phyloP scores from a whole-genome alignment of 1,140 invertebrate genomes.

The Drosophila sucinea region DNA sequence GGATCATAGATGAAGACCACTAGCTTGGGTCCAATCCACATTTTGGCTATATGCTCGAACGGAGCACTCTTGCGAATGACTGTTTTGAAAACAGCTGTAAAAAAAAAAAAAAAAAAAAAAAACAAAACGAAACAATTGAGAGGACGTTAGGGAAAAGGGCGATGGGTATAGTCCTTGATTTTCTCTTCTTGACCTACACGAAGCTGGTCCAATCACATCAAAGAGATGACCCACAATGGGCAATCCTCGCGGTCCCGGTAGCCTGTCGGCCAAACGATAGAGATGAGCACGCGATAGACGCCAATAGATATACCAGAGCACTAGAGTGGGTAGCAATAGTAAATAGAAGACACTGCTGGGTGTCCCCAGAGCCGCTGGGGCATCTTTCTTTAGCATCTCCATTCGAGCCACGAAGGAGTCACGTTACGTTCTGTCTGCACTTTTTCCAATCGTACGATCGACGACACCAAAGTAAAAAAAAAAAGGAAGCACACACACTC shows the following conservation, averaged over 20 bases:
- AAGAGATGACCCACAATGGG: conserved; percentile 89
- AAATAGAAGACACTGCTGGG: conserved; percentile 87
- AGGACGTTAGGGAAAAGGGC: background rate
- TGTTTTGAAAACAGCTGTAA: conserved; percentile 87
- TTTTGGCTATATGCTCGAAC: conserved; percentile 86
- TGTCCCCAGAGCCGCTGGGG: conserved; percentile 78
- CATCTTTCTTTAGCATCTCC: conserved; percentile 76
- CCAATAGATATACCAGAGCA: conserved; percentile 90
- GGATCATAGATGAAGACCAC: conserved; percentile 89
- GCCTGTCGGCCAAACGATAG: conserved; percentile 87
- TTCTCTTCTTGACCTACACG: conserved; percentile 60
- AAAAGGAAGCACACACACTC: conserved; percentile 36
- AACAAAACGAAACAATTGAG: background rate
- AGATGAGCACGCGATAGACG: conserved; percentile 87
- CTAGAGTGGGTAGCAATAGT: conserved; percentile 87
- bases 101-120: background rate
- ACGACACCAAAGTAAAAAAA: conserved; percentile 15
- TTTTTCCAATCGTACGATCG: background rate
- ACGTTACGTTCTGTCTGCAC: conserved; percentile 1
- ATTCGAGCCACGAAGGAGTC: conserved; percentile 41
- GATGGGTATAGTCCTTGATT: background rate
- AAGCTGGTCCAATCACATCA: conserved; percentile 87
- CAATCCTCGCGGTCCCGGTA: conserved; percentile 88
- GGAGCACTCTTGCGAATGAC: conserved; percentile 85
- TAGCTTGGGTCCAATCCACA: conserved; percentile 90